Base-by-base conservation (phyloP, 2,888 invertebrate species). In the Ischnus inquisitorius region DNA sequence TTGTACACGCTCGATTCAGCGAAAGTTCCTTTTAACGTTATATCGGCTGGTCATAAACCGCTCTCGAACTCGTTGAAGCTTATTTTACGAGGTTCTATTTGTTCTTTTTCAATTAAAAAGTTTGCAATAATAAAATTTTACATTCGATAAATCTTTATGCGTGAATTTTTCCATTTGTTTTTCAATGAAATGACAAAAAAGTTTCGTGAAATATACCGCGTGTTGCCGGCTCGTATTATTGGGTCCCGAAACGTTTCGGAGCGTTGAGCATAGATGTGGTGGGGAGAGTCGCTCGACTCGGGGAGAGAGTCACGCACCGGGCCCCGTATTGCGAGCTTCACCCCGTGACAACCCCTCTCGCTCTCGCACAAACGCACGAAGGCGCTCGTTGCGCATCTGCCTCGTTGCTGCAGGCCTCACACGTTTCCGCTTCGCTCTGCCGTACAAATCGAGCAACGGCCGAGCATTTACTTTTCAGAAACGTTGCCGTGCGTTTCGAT, bases 341-440 rank as follows among this genome's bases (percentile, higher is more conserved):
- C 89, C 89, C 90, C 87, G 86, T 87, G 89, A 90, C 92, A 92
- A 91, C 91, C 93, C 92, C 92, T 90, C 91, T 90, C 91, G 88
- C 90, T 90, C 89, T 83, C 60, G 60, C 60, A 88, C 83, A 68
- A 69, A 60, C 57, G 43, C 71, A 71, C 68, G 76, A 76, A 82
- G 80, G 81, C 78, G 71, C 57, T 46, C 79, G 48, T 51, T 43
- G 60, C 69, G 85, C 87, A 87, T 86, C 87, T 86, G 87, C 80
- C 83, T 69, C 72, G 65, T 67, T 79, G 43, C n/a, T 78, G 67
- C 78, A 34, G 54, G 41, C 68, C 41, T 51, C 68, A 68, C 82
- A 19, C 62, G 68, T 75, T 71, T 79, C 71, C 54, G 51, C 41
- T 83, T 78, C 54, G 19, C 22, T 65, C 39, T 34, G 8, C 19